Conservation (phyloP, 2,888 invertebrate genomes). For the Drepana falcataria region DNA sequence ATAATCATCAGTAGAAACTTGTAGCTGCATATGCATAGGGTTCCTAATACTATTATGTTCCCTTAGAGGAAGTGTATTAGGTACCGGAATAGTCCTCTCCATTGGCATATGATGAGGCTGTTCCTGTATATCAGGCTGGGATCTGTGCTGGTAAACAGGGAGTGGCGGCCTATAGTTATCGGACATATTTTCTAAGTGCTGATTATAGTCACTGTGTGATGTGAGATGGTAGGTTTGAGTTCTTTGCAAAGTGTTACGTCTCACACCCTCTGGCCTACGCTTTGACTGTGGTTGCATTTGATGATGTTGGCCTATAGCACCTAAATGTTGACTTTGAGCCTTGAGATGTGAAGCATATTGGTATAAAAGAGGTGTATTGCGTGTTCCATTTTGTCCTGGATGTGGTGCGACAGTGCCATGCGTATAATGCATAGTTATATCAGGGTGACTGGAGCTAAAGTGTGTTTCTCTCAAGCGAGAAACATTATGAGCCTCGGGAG, state of each 20-base stretch:
- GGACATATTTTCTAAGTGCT: conserved; percentile 62
- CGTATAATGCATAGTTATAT: conserved; percentile 62
- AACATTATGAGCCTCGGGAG: conserved; percentile 60
- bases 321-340: conserved; percentile 68
- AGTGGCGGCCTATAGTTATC: conserved; percentile 52
- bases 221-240: conserved; percentile 75
- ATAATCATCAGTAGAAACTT: conserved; percentile 69
- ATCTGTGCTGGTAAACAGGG: conserved; percentile 57
- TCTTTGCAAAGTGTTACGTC: conserved; percentile 66
- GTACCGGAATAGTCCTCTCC: conserved; percentile 53
- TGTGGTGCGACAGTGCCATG: conserved; percentile 49
- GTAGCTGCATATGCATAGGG: conserved; percentile 61
- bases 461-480: conserved; percentile 67
- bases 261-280: conserved; percentile 51
- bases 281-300: conserved; percentile 55
- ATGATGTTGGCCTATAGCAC: conserved; percentile 56
- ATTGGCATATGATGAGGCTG: conserved; percentile 43
- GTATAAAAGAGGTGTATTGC: conserved; percentile 64
- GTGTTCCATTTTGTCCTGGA: conserved; percentile 47
- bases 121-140: conserved; percentile 68
- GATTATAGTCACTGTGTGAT: conserved; percentile 71
- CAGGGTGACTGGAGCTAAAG: conserved; percentile 74
- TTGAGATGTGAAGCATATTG: conserved; percentile 74
- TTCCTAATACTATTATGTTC: conserved; percentile 58
- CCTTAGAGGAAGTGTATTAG: conserved; percentile 61